Percentiles rank a stretch among this genome's conserved stretches.
phyloP scores from a whole-genome alignment of 2,888 invertebrate genomes.

The Osmoderma eremita region DNA sequence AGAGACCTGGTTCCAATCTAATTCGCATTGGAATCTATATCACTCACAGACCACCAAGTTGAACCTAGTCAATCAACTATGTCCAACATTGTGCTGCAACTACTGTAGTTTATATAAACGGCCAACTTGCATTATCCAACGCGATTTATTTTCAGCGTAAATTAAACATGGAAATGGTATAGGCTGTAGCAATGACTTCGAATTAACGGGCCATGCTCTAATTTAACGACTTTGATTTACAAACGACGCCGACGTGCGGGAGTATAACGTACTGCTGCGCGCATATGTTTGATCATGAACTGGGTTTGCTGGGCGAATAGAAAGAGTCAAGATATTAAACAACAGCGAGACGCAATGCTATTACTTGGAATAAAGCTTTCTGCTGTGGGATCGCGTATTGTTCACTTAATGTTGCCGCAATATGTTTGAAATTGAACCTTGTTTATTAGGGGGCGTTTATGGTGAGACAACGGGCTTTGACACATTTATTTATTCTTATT shows the following conservation, averaged over 20 bases:
- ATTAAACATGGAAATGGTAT: conserved; percentile 16
- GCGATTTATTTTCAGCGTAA: conserved; percentile 28
- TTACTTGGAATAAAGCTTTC: conserved; percentile 32
- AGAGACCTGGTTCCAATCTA: conserved; percentile 4
- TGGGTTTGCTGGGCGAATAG: neutral
- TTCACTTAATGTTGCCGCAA: conserved; percentile 17
- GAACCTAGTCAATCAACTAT: conserved; percentile 4
- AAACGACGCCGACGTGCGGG: conserved; percentile 14
- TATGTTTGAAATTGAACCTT: conserved; percentile 20
- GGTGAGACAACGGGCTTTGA: too few relatives aligned
- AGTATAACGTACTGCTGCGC: conserved; percentile 1
- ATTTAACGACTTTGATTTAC: conserved; percentile 39
- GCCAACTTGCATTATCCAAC: conserved; percentile 20
- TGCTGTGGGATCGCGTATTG: conserved; percentile 20
- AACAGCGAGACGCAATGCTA: conserved; percentile 24
- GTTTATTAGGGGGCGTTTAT: conserved; percentile 10
- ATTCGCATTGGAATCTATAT: conserved; percentile 15
- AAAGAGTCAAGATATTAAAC: conserved; percentile 21
- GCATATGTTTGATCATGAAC: conserved; percentile 8
- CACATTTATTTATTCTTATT: too few relatives aligned
- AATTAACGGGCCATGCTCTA: conserved; percentile 40
- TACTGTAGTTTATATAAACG: conserved; percentile 24
- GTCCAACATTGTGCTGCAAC: conserved; percentile 6
- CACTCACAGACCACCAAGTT: conserved; percentile 31
- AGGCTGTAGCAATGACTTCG: conserved; percentile 31